Evolutionary conservation across 1,140 invertebrate species (phyloP).

Genomic region (Probaryconus sp.): DNA sequence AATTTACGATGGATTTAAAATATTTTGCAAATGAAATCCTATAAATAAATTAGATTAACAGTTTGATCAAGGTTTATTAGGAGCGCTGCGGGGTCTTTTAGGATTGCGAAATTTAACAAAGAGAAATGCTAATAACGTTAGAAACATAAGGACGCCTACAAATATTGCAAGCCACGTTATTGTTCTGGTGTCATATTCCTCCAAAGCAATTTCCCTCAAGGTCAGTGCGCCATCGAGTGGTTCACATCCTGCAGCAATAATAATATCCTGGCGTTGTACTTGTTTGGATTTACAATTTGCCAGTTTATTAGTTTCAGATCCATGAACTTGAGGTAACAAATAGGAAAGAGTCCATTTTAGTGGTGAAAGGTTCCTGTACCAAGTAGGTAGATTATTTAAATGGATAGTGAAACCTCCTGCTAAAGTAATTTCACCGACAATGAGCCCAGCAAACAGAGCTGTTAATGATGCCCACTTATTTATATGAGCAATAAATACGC

Average conservation of each 20-base stretch:
- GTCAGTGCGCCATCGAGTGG: slow-evolving; percentile 82
- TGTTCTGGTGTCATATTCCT: slow-evolving; percentile 54
- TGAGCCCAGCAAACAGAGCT: slow-evolving; percentile 80
- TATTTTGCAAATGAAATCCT: too few relatives aligned
- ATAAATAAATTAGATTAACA: slow-evolving; percentile 6
- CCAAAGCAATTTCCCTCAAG: slow-evolving; percentile 76
- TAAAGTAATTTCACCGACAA: slow-evolving; percentile 82
- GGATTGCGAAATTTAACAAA: slow-evolving; percentile 65
- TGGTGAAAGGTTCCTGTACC: slow-evolving; percentile 83
- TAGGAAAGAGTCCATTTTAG: slow-evolving; percentile 86
- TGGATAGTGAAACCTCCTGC: slow-evolving; percentile 86
- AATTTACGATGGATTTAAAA: too few relatives aligned
- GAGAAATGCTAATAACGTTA: slow-evolving; percentile 48
- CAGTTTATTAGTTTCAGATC: slow-evolving; percentile 77
- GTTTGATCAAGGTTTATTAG: slow-evolving; percentile 76
- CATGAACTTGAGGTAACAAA: slow-evolving; percentile 83
- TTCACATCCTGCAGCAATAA: slow-evolving; percentile 87
- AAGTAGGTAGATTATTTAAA: slow-evolving; percentile 83
- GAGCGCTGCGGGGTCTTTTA: slow-evolving; percentile 71
- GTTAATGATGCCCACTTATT: slow-evolving; percentile 80
- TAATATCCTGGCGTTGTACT: slow-evolving; percentile 89
- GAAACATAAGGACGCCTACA: slow-evolving; percentile 38
- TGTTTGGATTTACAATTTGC: slow-evolving; percentile 78
- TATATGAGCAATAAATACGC: slow-evolving; percentile 84
- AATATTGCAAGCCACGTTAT: slow-evolving; percentile 67